Conservation (phyloP, 2,888 invertebrate species). For the Watsonalla cultraria region DNA sequence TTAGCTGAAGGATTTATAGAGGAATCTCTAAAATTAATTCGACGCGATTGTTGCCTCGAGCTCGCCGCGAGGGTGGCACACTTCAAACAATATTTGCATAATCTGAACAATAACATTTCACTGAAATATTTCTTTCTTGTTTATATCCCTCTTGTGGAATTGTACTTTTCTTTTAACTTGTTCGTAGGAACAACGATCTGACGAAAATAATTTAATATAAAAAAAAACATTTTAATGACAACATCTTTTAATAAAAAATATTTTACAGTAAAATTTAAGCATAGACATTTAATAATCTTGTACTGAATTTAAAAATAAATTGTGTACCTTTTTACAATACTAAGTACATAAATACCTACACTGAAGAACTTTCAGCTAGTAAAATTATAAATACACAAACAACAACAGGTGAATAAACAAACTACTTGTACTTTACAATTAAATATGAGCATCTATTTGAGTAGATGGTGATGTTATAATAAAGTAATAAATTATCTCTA, state of each 20-base stretch:
- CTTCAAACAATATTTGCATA: slow-evolving; percentile 39
- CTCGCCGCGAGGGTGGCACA: slow-evolving; percentile 31
- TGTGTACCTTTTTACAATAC: background rate
- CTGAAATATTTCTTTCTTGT: background rate
- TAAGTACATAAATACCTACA: background rate
- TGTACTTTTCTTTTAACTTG: too few species aligned
- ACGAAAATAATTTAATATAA: too few species aligned
- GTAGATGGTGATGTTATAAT: background rate
- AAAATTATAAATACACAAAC: background rate
- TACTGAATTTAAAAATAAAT: too few species aligned
- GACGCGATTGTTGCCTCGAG: slow-evolving; percentile 49
- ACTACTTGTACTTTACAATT: slow-evolving; percentile 15
- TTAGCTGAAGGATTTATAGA: slow-evolving; percentile 71
- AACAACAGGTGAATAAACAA: background rate
- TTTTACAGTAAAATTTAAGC: background rate
- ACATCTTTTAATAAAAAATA: background rate
- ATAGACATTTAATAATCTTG: background rate
- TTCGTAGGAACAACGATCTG: too few species aligned
- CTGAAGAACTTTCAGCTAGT: background rate
- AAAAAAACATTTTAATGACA: background rate
- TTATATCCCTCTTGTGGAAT: too few species aligned
- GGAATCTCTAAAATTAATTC: slow-evolving; percentile 72
- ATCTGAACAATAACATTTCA: slow-evolving; percentile 14
- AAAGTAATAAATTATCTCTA: background rate
- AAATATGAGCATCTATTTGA: background rate